Evolutionary conservation across 2,888 invertebrate species (phyloP).

Genomic region (Erynnis tages): DNA sequence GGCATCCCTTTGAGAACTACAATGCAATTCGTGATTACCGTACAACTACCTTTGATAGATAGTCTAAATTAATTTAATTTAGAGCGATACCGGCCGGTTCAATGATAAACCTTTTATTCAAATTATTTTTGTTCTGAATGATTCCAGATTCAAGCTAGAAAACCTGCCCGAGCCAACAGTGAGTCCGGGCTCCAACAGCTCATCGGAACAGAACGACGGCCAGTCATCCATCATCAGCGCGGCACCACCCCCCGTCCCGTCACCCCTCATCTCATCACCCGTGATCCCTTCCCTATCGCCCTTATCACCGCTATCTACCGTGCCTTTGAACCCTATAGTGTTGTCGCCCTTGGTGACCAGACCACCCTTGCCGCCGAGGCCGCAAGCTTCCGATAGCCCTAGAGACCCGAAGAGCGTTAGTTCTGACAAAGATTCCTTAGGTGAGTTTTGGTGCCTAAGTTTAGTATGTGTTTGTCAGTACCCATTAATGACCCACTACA

Average conservation of each 20-base stretch:
- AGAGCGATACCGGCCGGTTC: too few species aligned
- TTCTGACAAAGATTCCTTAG: constrained; percentile 59
- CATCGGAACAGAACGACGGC: constrained; percentile 72
- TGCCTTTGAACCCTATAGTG: constrained; percentile 44
- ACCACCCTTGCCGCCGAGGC: constrained; percentile 64
- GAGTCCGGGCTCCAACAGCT: constrained; percentile 76
- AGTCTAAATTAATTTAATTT: too few species aligned
- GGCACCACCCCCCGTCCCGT: constrained; percentile 37
- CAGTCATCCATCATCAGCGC: constrained; percentile 72
- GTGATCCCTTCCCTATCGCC: constrained; percentile 33
- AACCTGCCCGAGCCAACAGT: constrained; percentile 64
- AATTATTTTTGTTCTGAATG: background rate
- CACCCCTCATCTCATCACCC: constrained; percentile 43
- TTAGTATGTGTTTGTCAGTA: too few species aligned
- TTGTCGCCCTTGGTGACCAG: constrained; percentile 56
- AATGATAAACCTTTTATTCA: background rate
- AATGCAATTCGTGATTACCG: too few species aligned
- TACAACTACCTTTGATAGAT: too few species aligned
- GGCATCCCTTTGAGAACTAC: too few species aligned
- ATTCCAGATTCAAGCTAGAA: constrained; percentile 64
- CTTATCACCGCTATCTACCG: constrained; percentile 33
- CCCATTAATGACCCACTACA: too few species aligned
- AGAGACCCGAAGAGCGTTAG: constrained; percentile 51
- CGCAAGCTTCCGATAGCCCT: constrained; percentile 44
- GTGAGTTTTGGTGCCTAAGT: constrained; percentile 41